Base-by-base conservation (phyloP, 2,888 invertebrate genomes). In the Punctoribates punctum region DNA sequence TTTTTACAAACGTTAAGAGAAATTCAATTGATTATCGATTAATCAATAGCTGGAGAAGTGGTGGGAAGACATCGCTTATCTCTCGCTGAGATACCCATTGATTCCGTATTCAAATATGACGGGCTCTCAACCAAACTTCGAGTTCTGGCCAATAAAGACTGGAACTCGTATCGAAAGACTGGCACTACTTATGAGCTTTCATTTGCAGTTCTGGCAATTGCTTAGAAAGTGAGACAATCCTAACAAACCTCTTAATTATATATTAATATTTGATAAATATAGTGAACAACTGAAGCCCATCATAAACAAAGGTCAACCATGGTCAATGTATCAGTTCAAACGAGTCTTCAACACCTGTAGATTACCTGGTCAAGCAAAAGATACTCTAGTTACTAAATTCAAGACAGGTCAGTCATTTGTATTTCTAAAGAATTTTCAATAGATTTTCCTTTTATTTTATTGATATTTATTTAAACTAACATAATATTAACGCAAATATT, bases 41-140 rank as follows among this genome's bases (percentile, higher is more conserved):
- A 27, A 34, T 34, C 78, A 73, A 60, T 79, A 85, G 85, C 78
- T 87, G 57, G 86, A 85, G 77, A 83, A 83, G 79, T 88, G 87
- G 87, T 88, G 88, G 88, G 85, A 86, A 80, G 84, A 86, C 48
- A 85, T 85, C 78, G 88, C 86, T 0, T 88, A 88, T 81, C 83
- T 88, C 75, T 82, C 83, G 70, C 79, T 84, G 38, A 83, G 88
- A 27, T 80, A 83, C 13, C 88, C 88, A 0, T 80, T 87, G 17
- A 81, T 86, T 65, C 88, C 88, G 0, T 85, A 84, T 74, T 83
- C 85, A 72, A 86, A 86, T 73, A 88, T 87, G 85, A 82, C 84
- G 4, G 87, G 83, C 65, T 81, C 82, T 29, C 83, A 82, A 74
- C 79, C 81, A 65, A 73, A 79, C 38, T 60, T 75, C 20, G 81